A percentile compares a stretch with the other conserved stretches of the same genome.
These are phyloP conservation scores for Achroia grisella DNA, from an alignment of 1,140 invertebrate genomes.

Conservation along the genomic window DNA sequence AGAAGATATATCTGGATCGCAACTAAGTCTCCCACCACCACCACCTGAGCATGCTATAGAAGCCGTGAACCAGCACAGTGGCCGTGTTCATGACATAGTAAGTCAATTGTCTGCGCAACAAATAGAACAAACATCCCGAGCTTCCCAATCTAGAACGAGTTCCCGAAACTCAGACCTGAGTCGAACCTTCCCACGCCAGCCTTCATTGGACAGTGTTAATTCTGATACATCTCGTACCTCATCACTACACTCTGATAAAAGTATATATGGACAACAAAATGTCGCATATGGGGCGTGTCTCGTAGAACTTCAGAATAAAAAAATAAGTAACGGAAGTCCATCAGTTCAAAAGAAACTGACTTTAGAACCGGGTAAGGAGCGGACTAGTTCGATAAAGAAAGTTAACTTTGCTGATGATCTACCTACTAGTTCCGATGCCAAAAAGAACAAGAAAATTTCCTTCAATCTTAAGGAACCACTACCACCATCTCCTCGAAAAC, in stretches of 20 bases:
- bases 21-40: conserved; percentile 81
- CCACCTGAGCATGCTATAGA: conserved; percentile 71
- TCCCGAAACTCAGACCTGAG: conserved; percentile 20
- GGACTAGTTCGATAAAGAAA: conserved; percentile 53
- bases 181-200: conserved; percentile 46
- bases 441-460: conserved; percentile 53
- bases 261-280: conserved; percentile 40
- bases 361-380: conserved; percentile 36
- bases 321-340: conserved; percentile 46
- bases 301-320: conserved; percentile 52
- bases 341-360: conserved; percentile 40
- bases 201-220: conserved; percentile 52
- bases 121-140: conserved; percentile 43
- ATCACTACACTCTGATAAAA: conserved; percentile 54
- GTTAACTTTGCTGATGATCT: conserved; percentile 57
- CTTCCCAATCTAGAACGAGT: conserved; percentile 25
- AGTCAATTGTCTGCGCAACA: conserved; percentile 51
- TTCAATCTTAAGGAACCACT: conserved; percentile 48
- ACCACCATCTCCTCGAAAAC: conserved; percentile 63
- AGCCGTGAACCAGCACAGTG: conserved; percentile 23
- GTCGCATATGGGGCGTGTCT: conserved; percentile 54
- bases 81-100: conserved; percentile 54
- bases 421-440: conserved; percentile 32
- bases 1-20: conserved; percentile 78
- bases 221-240: conserved; percentile 46